A percentile compares a stretch with the other conserved stretches of the same genome.
phyloP scores from a whole-genome alignment of 2,888 invertebrate genomes.

The Leucophenga maculata region DNA sequence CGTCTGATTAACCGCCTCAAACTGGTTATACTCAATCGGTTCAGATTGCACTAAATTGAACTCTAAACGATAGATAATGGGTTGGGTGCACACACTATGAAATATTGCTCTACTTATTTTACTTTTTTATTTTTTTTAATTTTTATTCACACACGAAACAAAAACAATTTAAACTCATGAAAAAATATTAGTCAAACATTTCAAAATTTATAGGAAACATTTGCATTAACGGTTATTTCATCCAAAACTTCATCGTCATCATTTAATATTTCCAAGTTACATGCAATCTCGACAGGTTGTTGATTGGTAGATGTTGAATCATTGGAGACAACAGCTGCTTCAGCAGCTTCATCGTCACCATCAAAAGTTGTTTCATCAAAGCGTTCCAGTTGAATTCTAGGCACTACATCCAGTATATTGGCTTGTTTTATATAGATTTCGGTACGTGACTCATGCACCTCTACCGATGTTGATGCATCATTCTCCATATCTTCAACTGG shows the following conservation, averaged over 20 bases:
- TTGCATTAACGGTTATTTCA: conserved; percentile 57
- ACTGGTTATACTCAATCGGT: conserved; percentile 33
- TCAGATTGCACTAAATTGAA: conserved; percentile 21
- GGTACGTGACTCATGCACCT: background rate
- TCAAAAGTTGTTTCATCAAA: background rate
- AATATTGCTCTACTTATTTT: conserved; percentile 16
- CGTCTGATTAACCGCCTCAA: conserved; percentile 24
- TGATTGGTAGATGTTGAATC: background rate
- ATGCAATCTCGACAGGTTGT: conserved; percentile 51
- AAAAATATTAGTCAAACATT: conserved; percentile 5
- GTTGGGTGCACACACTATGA: too few relatives aligned
- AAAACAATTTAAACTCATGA: background rate
- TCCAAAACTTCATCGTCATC: conserved; percentile 54
- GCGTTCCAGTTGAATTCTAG: background rate
- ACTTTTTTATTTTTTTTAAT: conserved; percentile 33
- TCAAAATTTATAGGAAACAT: conserved; percentile 47
- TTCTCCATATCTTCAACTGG: too few relatives aligned
- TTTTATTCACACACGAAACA: conserved; percentile 22
- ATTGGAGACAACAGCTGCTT: too few relatives aligned
- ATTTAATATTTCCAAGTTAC: conserved; percentile 57
- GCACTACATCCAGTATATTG: background rate
- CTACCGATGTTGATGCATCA: background rate
- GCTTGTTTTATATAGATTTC: background rate
- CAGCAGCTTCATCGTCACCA: background rate
- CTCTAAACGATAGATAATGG: conserved; percentile 16